These are phyloP conservation scores for Platalea minor DNA, from an alignment of 2,797 vertebrate genomes.

Conservation along the genomic window DNA sequence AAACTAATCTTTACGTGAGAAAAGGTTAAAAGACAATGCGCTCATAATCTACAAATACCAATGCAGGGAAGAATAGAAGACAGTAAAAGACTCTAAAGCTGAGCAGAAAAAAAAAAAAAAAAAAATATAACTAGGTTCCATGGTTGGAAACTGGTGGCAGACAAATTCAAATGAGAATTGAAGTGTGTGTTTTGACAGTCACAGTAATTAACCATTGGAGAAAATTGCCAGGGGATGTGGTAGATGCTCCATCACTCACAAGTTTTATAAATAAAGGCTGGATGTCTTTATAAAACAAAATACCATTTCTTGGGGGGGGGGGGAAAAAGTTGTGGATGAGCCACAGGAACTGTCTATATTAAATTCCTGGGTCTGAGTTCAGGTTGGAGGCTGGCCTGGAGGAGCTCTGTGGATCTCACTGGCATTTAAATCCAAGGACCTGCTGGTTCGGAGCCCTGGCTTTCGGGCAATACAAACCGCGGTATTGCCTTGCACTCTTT, in stretches of 20 bases:
- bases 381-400: neutral
- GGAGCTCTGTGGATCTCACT: neutral
- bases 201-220: conserved; percentile 54
- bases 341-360: neutral
- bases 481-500: neutral
- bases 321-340: neutral
- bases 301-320: neutral
- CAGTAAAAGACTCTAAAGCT: conserved; percentile 9
- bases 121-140: neutral
- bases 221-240: conserved; percentile 42
- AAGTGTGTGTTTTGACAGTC: conserved; percentile 49
- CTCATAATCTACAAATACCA: conserved; percentile 35
- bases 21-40: conserved; percentile 44
- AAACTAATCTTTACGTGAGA: neutral
- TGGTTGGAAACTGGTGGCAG: conserved; percentile 1
- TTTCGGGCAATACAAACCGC: rapidly evolving
- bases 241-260: conserved; percentile 25
- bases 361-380: neutral
- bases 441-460: neutral
- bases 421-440: neutral
- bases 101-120: neutral
- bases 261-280: conserved; percentile 36
- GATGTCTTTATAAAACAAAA: conserved; percentile 28
- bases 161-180: conserved; percentile 44
- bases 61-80: neutral